Evolutionary conservation across 2,113 vertebrate species (phyloP).

Genomic region (Melanotaenia duboulayi): DNA sequence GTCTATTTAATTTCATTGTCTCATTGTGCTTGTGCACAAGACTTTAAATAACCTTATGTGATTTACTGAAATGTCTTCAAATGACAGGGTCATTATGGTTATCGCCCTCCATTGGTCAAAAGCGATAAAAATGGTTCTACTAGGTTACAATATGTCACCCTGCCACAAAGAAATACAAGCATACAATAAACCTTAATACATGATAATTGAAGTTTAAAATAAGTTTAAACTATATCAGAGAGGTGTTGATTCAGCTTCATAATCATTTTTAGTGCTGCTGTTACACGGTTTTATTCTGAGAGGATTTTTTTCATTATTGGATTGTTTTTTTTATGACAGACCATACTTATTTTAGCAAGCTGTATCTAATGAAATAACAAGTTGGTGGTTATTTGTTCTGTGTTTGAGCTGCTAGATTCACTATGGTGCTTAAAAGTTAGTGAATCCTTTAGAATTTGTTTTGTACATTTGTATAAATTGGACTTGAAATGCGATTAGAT

Average conservation of each 20-base stretch:
- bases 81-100: slow-evolving; percentile 37
- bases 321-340: neutral
- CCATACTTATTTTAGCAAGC: neutral
- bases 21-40: slow-evolving; percentile 4
- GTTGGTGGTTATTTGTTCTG: neutral
- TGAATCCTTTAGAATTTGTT: no score
- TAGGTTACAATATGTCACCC: neutral
- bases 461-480: no score
- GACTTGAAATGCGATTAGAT: no score
- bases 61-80: slow-evolving; percentile 15
- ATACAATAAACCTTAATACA: neutral
- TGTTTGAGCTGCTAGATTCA: neutral
- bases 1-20: slow-evolving; percentile 20
- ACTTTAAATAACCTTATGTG: slow-evolving; percentile 25
- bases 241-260: neutral
- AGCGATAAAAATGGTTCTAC: slow-evolving; percentile 48
- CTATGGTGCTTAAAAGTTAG: no score
- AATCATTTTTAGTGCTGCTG: neutral
- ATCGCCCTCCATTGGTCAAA: slow-evolving; percentile 61
- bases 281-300: neutral
- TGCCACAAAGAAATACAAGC: neutral
- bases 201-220: neutral
- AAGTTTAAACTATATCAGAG: neutral
- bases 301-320: slow-evolving; percentile 6
- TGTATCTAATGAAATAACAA: neutral